These are phyloP conservation scores for Muscicapa adusta DNA, from an alignment of 2,113 vertebrate genomes.

Conservation along the genomic window DNA sequence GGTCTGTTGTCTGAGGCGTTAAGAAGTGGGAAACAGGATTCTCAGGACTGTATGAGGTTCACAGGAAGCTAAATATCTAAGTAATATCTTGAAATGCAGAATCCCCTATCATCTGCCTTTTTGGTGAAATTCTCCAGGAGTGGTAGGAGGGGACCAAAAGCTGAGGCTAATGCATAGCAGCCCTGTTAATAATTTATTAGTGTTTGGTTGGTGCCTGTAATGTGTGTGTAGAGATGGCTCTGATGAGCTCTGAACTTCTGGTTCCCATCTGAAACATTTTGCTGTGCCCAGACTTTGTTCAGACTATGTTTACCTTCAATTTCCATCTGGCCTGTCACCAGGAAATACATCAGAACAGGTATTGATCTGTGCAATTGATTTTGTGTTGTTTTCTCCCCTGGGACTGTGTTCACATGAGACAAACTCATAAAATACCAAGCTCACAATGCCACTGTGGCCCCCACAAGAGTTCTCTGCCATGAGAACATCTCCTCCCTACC, in stretches of 20 bases:
- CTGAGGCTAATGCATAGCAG: not conserved
- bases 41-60: not conserved
- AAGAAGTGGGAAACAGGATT: not conserved
- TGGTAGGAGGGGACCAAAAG: not conserved
- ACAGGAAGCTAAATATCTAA: not conserved
- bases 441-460: not conserved
- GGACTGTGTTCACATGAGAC: not conserved
- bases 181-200: constrained; percentile 41
- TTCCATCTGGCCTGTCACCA: not conserved
- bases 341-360: constrained; percentile 8
- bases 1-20: not conserved
- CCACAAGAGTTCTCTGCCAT: not conserved
- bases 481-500: not conserved
- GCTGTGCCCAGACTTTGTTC: constrained; percentile 48
- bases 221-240: constrained; percentile 7
- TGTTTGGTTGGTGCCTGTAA: constrained; percentile 12
- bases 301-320: constrained; percentile 10
- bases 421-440: not conserved
- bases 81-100: not conserved
- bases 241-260: constrained; percentile 37
- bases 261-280: constrained; percentile 35
- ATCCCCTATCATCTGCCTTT: not conserved
- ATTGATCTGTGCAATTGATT: constrained; percentile 44
- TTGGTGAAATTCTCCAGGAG: not conserved
- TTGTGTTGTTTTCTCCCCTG: not conserved